Percentiles rank a stretch among this genome's conserved stretches.
Conservation (phyloP, 1,140 invertebrate genomes). For the Mycetomoellerius zeteki region DNA sequence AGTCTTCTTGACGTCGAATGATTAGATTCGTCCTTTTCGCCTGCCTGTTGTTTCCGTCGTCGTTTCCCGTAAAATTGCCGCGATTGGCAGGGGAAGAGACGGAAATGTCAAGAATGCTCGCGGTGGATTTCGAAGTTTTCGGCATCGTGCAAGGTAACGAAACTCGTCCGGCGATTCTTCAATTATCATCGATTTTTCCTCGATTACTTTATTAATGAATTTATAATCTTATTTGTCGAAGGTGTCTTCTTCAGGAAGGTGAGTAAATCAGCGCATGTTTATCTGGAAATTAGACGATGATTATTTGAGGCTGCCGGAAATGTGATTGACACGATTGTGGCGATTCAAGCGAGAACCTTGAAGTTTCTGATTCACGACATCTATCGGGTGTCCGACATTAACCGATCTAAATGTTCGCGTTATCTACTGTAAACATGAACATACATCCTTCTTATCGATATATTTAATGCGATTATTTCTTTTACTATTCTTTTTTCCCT, state of each 20-base stretch:
- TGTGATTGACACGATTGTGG: background rate
- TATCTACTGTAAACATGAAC: background rate
- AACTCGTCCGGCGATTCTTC: background rate
- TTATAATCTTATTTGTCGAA: conserved; percentile 72
- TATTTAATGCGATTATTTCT: background rate
- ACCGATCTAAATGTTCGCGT: background rate
- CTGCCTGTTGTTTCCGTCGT: conserved; percentile 11
- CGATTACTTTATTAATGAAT: too few relatives aligned
- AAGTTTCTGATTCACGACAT: conserved; percentile 36
- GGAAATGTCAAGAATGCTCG: conserved; percentile 80
- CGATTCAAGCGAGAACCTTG: background rate
- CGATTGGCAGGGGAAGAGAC: background rate
- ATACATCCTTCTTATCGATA: background rate
- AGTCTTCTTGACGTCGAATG: conserved; percentile 32
- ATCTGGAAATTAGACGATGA: background rate
- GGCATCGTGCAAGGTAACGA: conserved; percentile 88
- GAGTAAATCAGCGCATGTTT: conserved; percentile 55
- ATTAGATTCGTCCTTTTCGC: conserved; percentile 20
- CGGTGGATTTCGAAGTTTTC: conserved; percentile 89
- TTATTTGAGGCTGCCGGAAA: background rate
- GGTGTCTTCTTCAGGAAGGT: conserved; percentile 90
- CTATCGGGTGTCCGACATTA: background rate
- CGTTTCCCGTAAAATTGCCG: background rate
- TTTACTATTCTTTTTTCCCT: too few relatives aligned
- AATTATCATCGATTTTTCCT: background rate